A percentile compares a stretch with the other conserved stretches of the same genome.
Evolutionary conservation across 2,888 invertebrate genomes (phyloP).

Genomic region (Thysanoteuthis rhombus): DNA sequence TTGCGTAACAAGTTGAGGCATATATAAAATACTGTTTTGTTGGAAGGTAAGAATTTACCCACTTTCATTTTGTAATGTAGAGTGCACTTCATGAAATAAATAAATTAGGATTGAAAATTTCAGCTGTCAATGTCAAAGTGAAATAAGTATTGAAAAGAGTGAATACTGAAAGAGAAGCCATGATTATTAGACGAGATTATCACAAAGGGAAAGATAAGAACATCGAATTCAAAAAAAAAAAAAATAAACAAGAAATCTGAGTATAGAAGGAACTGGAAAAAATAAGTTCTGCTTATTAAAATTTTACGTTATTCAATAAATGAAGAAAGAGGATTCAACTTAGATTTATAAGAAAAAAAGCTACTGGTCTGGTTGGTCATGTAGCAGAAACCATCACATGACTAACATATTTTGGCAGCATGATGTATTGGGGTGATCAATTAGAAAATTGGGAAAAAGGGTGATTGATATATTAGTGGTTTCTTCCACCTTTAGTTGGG

Average conservation of each 20-base stretch:
- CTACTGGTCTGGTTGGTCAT: too few species aligned
- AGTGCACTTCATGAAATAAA: neutral
- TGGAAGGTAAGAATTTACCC: neutral
- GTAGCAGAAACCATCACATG: too few species aligned
- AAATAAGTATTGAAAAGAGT: neutral
- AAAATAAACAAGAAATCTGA: neutral
- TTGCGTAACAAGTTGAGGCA: neutral
- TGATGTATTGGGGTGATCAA: too few species aligned
- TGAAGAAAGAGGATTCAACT: too few species aligned
- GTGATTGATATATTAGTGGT: too few species aligned
- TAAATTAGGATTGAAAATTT: neutral
- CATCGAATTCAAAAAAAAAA: neutral
- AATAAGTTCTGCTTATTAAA: too few species aligned
- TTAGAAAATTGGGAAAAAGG: too few species aligned
- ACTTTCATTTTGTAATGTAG: neutral
- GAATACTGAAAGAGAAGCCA: neutral
- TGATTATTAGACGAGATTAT: too few species aligned
- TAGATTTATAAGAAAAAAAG: too few species aligned
- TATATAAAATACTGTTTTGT: neutral
- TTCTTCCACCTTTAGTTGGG: too few species aligned
- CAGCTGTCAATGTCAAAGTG: neutral
- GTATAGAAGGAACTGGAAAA: neutral
- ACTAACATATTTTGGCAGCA: too few species aligned
- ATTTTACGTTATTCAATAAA: too few species aligned
- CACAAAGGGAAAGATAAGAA: neutral